These are phyloP conservation scores for Dendrolimus pini DNA, from an alignment of 2,888 invertebrate species.

Conservation along the genomic window DNA sequence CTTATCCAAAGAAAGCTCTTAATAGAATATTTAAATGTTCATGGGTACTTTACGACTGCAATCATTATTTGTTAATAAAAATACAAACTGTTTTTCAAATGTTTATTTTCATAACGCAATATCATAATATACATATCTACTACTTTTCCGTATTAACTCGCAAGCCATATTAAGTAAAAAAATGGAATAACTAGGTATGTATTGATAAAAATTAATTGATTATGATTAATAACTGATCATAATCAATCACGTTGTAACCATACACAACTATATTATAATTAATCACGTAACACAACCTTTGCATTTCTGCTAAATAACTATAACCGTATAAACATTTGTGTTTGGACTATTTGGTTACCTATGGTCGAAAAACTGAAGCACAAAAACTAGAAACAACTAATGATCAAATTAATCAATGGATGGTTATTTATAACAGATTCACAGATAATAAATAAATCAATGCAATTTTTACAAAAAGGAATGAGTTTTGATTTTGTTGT, in stretches of 20 bases:
- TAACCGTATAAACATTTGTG: slow-evolving; percentile 2
- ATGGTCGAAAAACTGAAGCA: slow-evolving; percentile 4
- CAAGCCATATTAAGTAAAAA: slow-evolving; percentile 10
- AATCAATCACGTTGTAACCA: not conserved
- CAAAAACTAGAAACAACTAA: not conserved
- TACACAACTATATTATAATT: slow-evolving; percentile 9
- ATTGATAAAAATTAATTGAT: slow-evolving; percentile 4
- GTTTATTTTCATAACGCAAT: slow-evolving; percentile 14
- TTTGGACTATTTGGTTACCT: slow-evolving; percentile 2
- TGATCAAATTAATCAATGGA: no score
- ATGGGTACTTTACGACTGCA: no score
- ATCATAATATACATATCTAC: slow-evolving; percentile 28
- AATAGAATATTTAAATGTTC: no score
- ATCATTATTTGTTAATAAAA: no score
- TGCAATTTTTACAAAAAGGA: no score
- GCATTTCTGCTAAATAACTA: slow-evolving; percentile 8
- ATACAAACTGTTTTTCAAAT: no score
- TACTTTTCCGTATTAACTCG: slow-evolving; percentile 3
- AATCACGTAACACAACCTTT: slow-evolving; percentile 11
- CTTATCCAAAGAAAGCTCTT: no score
- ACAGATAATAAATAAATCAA: no score
- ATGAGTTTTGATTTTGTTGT: no score
- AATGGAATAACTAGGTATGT: slow-evolving; percentile 10
- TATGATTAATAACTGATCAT: not conserved
- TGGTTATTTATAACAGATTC: no score